Evolutionary conservation across 2,797 vertebrate species (phyloP).

Genomic region (Manis javanica): DNA sequence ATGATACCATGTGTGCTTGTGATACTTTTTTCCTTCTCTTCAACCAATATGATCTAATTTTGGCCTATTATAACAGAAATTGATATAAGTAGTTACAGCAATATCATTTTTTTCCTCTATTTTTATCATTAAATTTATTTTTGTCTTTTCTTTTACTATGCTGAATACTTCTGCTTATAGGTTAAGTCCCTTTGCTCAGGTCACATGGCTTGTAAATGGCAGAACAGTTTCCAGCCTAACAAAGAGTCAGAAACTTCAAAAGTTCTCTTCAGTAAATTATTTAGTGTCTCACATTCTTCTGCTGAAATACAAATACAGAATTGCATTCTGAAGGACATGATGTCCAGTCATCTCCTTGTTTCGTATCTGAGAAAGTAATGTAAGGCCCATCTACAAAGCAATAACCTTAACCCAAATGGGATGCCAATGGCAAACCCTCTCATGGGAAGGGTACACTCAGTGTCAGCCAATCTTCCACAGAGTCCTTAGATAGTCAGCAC

Average conservation of each 20-base stretch:
- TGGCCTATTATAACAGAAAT: background rate
- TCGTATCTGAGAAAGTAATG: constrained; percentile 26
- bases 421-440: background rate
- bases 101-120: background rate
- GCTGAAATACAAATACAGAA: constrained; percentile 29
- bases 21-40: background rate
- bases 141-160: constrained; percentile 11
- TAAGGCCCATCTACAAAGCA: background rate
- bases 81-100: background rate
- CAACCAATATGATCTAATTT: background rate
- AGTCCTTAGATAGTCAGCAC: background rate
- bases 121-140: constrained; percentile 12
- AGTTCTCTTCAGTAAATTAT: background rate
- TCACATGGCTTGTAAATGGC: background rate
- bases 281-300: constrained; percentile 16
- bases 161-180: background rate
- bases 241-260: constrained; percentile 10
- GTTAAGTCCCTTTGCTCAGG: background rate
- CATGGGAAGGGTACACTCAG: background rate
- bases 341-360: background rate
- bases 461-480: background rate
- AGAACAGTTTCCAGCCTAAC: background rate
- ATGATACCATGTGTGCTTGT: background rate
- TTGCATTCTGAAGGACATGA: constrained; percentile 17
- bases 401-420: background rate